These are phyloP conservation scores for Meandrusa payeni DNA, from an alignment of 2,888 invertebrate genomes.

Conservation along the genomic window DNA sequence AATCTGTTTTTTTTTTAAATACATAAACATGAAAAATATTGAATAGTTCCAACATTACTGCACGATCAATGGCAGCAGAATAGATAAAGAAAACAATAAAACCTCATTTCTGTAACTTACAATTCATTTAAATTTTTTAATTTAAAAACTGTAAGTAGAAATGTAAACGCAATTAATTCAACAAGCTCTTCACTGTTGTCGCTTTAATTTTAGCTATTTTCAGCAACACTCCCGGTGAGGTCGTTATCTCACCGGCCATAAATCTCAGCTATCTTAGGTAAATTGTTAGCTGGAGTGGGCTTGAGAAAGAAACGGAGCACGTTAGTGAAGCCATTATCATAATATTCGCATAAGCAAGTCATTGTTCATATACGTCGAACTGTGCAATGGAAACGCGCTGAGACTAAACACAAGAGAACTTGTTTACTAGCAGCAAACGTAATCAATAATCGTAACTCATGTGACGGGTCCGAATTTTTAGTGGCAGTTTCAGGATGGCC, in stretches of 20 bases:
- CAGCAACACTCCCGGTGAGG: slow-evolving; percentile 8
- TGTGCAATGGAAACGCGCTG: slow-evolving; percentile 48
- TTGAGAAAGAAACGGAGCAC: slow-evolving; percentile 17
- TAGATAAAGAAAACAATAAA: too few relatives aligned
- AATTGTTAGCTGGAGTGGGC: slow-evolving; percentile 18
- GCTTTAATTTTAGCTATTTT: slow-evolving; percentile 13
- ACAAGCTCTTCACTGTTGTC: slow-evolving; percentile 14
- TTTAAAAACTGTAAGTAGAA: slow-evolving; percentile 4
- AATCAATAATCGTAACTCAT: slow-evolving; percentile 73
- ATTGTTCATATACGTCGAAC: slow-evolving; percentile 17
- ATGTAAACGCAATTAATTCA: slow-evolving; percentile 10
- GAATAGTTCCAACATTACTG: too few relatives aligned
- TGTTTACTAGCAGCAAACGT: slow-evolving; percentile 71
- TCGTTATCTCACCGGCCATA: slow-evolving; percentile 20
- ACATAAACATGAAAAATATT: too few relatives aligned
- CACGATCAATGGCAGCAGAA: too few relatives aligned
- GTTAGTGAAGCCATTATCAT: slow-evolving; percentile 22
- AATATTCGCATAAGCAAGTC: slow-evolving; percentile 23
- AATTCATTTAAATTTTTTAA: too few relatives aligned
- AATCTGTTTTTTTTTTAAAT: too few relatives aligned
- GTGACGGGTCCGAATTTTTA: slow-evolving; percentile 58
- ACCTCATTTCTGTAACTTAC: too few relatives aligned
- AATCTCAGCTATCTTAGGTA: slow-evolving; percentile 23
- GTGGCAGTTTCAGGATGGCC: slow-evolving; percentile 49
- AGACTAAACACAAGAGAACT: slow-evolving; percentile 55